Conservation (phyloP, 2,113 vertebrate genomes). For the Ammodytes marinus region DNA sequence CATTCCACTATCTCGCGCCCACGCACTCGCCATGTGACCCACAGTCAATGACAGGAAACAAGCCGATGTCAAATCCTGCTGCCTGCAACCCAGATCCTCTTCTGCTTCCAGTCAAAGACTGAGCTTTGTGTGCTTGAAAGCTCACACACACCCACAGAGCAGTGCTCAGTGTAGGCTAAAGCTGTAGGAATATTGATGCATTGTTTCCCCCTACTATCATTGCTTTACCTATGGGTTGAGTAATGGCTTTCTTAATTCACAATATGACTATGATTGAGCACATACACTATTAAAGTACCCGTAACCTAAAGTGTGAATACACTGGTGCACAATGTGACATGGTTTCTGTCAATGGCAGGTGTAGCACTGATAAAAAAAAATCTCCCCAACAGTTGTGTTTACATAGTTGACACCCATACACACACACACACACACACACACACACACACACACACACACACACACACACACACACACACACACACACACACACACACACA, state of each 20-base stretch:
- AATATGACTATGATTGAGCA: slow-evolving; percentile 1
- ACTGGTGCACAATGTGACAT: slow-evolving; percentile 7
- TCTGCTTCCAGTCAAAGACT: slow-evolving; percentile 64
- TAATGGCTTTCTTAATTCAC: slow-evolving; percentile 4
- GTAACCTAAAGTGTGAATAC: slow-evolving; percentile 9
- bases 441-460: slow-evolving; percentile 5
- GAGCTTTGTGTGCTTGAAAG: slow-evolving; percentile 37
- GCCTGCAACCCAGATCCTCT: slow-evolving; percentile 72
- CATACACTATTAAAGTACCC: slow-evolving; percentile 12
- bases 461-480: slow-evolving; percentile 48
- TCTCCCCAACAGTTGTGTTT: slow-evolving; percentile 60
- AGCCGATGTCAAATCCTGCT: slow-evolving; percentile 80
- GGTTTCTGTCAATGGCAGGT: slow-evolving; percentile 63
- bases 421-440: slow-evolving; percentile 11
- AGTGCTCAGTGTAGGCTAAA: not conserved
- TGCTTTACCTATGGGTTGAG: not conserved
- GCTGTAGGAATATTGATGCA: not conserved
- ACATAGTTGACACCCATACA: slow-evolving; percentile 68
- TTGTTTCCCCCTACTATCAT: not conserved
- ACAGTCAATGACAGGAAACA: slow-evolving; percentile 81
- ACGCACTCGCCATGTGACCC: slow-evolving; percentile 83
- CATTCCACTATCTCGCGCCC: slow-evolving; percentile 84
- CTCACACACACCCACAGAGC: slow-evolving; percentile 26
- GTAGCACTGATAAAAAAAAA: slow-evolving; percentile 59
- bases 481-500: too few species aligned